Base-by-base conservation (phyloP, 1,140 invertebrate genomes). In the Trichonephila inaurata region DNA sequence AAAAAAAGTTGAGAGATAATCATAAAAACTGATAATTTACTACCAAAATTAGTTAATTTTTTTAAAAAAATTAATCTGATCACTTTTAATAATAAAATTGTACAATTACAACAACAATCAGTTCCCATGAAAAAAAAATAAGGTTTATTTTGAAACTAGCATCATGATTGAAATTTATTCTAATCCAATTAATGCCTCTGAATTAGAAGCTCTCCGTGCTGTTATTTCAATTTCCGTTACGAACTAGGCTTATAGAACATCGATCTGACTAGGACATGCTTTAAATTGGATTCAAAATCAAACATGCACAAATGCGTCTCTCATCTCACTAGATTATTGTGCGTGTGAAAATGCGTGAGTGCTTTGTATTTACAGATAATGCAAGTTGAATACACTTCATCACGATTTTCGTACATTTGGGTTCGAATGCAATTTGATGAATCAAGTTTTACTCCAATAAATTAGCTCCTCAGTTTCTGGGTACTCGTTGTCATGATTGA, bases 221-320 rank as follows among this genome's bases (percentile, higher is more conserved):
- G 72, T 77, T 28, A 77, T 28, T 77, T 77, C 72, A 77, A 77
- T 24, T 77, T 33, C 28, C 14, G 18, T 77, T 33, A 40, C 18
- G 72, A 40, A 28, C 24, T 18, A 16, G 16, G 28, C 28, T 77
- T 77, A 77, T 40, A 51, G 7, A 16, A 77, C 72, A 18, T 14
- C 24, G 72, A 77, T 77, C 24, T 77, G 18, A 77, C 24, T 8
- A 77, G 72, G 18, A 16, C 72, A 51, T 77, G 72, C 72, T 77
- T 33, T 40, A 77, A 77, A 77, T 77, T 77, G 72, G 72, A 28
- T 40, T 24, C 72, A 77, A 40, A 77, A 77, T 77, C 72, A 77
- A 33, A 24, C 33, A 24, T 77, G 28, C 28, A 24, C 28, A 51
- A 28, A 28, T 77, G 28, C 18, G 72, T 28, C 7, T 19, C 18